Base-by-base conservation (phyloP, 2,797 vertebrate genomes). In the Sylvilagus floridanus region DNA sequence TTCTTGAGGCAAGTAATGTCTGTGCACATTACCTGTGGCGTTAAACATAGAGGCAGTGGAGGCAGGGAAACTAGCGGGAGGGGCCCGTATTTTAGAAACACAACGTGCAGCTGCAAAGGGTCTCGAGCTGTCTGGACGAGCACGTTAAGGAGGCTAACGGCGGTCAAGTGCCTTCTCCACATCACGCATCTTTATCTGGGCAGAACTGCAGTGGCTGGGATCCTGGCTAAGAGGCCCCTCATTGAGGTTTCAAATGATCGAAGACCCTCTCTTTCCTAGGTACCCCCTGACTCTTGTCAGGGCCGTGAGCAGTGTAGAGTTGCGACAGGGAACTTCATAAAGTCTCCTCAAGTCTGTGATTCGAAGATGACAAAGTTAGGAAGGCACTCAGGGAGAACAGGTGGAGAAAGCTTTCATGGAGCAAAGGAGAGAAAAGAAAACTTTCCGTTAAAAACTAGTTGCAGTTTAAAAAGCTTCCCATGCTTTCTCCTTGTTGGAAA, bases 381-480 rank as follows among this genome's bases (percentile, higher is more conserved):
- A 84, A 93, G 60, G 52, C 7, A 32, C 89, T 86, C 65, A 71
- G 60, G 60, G 68, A 79, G 69, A 54, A 52, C 0, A 14, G 19
- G 17, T 26, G 24, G 35, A 54, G 28, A 63, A 76, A 95, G 32
- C 14, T 26, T 30, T 22, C 63, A 73, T 3, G 7, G 37, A 84
- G 78, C 30, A 57, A 88, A 89, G 42, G 30, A 94, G 65, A 86
- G 42, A 92, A 54, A 90, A 87, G 10, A 94, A 62, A 91, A 83
- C 14, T 84, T 84, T 78, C 79, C 10, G 28, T 54, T 57, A 35
- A 78, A 89, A 75, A 73, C 30, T 78, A 30, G 14, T 8, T n/a
- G 68, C 0, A 71, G 42, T 84, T 78, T 65, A 7, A 88, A 87
- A 65, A 88, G 54, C 3, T 42, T 91, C n/a, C 63, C 50, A 54